Evolutionary conservation across 2,113 vertebrate genomes (phyloP).

Genomic region (Heterotilapia buettikoferi): DNA sequence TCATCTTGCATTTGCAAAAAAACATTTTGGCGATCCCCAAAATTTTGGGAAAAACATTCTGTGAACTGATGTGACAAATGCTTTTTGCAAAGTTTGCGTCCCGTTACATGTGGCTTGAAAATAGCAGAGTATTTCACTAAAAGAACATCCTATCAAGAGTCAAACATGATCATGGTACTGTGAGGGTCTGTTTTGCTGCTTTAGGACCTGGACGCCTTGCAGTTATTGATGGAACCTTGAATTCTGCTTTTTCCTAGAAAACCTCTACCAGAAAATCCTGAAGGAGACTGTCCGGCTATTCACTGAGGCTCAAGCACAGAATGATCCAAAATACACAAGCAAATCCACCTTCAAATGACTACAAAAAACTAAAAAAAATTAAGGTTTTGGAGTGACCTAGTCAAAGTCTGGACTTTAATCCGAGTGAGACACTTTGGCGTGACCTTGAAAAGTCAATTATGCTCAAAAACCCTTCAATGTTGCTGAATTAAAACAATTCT

Average conservation of each 20-base stretch:
- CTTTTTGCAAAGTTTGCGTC: neutral
- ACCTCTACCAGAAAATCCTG: neutral
- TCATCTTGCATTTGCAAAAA: neutral
- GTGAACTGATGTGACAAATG: neutral
- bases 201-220: neutral
- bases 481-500: neutral
- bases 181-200: neutral
- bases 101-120: neutral
- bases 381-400: neutral
- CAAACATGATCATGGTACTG: neutral
- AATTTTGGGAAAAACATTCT: neutral
- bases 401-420: neutral
- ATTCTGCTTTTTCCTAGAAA: neutral
- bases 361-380: neutral
- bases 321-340: neutral
- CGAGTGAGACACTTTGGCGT: accelerated
- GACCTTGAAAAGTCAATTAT: neutral
- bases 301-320: neutral
- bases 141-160: neutral
- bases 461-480: neutral
- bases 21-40: accelerated
- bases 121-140: neutral
- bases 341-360: neutral
- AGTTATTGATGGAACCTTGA: neutral
- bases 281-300: accelerated